Evolutionary conservation across 2,797 vertebrate genomes (phyloP), one percentile per base, ranked within the genome.

Genomic region (Trichosurus vulpecula): DNA sequence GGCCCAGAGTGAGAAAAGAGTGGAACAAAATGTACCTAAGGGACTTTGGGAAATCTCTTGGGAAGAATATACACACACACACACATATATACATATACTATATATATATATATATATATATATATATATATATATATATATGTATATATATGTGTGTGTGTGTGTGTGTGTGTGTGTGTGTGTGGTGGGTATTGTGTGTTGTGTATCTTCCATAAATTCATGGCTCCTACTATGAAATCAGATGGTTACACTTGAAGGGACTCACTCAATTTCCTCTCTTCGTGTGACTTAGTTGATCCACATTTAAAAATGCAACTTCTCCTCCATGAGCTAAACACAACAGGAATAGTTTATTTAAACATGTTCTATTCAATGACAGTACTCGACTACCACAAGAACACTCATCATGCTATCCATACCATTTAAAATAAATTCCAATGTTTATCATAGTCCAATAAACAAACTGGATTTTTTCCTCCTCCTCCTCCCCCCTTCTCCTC

Each of bases 291-390:
- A 0, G 30, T 2, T 97, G 96, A 98, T 95, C 97, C 94, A 98
- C 25, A 96, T 97, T 96, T 97, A 57, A 95, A 98, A 98, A 97
- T 89, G 51, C 54, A 93, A 93, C 12, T 97, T 96, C 95, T 97
- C 81, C 54, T 35, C 94, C 92, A 95, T 96, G 96, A 90, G 57
- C 56, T 90, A 98, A 98, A 87, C 41, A 66, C 52, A 97, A 47
- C 54, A 97, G 97, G 94, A 97, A 92, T 94, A 94, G 94, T 98
- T 98, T 97, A 96, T 96, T 98, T 97, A 97, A 97, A 97, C n/a
- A 89, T 93, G 52, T 96, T 93, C 4, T 96, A 97, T 57, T 97
- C 91, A 93, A 92, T 41, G 95, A 74, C 66, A 93, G 87, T 91
- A 97, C 81, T 41, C 90, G 91, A 96, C 95, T 94, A 97, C 92